These are phyloP conservation scores for Cryptocheilus praepositus DNA, from an alignment of 2,888 invertebrate species.

Conservation along the genomic window DNA sequence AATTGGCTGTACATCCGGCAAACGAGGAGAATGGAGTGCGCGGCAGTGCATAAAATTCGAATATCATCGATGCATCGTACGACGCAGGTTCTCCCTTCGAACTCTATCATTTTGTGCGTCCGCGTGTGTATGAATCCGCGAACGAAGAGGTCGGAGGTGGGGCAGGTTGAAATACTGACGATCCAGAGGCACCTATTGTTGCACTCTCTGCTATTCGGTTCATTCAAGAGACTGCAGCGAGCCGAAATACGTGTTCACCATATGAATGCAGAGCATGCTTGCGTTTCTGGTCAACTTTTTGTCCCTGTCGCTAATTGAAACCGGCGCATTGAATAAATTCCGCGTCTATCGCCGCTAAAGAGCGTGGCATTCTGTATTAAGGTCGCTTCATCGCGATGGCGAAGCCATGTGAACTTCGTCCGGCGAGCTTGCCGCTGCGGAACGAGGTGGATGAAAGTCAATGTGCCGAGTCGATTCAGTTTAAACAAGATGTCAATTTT, in stretches of 20 bases:
- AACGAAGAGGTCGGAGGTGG: constrained; percentile 8
- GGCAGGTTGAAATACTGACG: constrained; percentile 37
- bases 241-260: neutral
- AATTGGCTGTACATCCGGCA: constrained; percentile 12
- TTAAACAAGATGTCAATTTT: too few species aligned
- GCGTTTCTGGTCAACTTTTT: too few species aligned
- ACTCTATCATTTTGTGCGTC: constrained; percentile 31
- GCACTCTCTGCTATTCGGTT: constrained; percentile 12
- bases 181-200: constrained; percentile 23
- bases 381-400: too few species aligned
- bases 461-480: too few species aligned
- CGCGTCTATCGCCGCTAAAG: too few species aligned
- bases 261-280: too few species aligned
- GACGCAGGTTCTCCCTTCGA: constrained; percentile 33
- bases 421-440: too few species aligned
- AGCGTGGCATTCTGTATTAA: too few species aligned
- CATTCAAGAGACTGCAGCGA: neutral
- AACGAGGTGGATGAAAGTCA: too few species aligned
- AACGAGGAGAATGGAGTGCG: constrained; percentile 40
- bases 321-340: too few species aligned
- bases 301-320: too few species aligned
- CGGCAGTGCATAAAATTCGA: constrained; percentile 51
- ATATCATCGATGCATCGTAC: constrained; percentile 31
- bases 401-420: too few species aligned
- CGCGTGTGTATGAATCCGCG: neutral